Percentiles rank a stretch among this genome's conserved stretches.
Conservation (phyloP, 2,797 vertebrate genomes). For the Galaxias olidus region DNA sequence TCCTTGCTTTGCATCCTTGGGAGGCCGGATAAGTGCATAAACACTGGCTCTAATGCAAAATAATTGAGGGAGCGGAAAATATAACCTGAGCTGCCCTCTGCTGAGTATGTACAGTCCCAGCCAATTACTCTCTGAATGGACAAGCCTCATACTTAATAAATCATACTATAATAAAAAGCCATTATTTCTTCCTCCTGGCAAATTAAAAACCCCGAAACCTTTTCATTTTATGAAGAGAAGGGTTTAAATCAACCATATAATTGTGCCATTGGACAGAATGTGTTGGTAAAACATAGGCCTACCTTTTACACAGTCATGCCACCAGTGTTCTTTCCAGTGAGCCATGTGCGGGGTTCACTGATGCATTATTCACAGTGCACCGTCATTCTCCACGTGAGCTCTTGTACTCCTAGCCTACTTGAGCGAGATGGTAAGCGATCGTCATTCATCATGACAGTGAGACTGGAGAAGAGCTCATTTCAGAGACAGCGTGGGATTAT, state of each 20-base stretch:
- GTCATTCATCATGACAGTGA: neutral
- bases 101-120: neutral
- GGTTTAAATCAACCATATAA: neutral
- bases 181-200: neutral
- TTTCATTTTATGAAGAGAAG: neutral
- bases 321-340: constrained; percentile 13
- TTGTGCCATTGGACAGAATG: neutral
- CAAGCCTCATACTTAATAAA: neutral
- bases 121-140: neutral
- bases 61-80: constrained; percentile 30
- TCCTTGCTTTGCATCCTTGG: constrained; percentile 44
- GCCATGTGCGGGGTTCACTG: constrained; percentile 18
- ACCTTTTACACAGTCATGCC: neutral
- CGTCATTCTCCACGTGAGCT: neutral
- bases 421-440: neutral
- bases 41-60: constrained; percentile 45
- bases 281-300: neutral
- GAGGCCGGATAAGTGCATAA: constrained; percentile 54
- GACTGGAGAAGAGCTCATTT: neutral
- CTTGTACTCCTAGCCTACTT: neutral
- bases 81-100: constrained; percentile 17
- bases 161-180: neutral
- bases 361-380: constrained; percentile 1
- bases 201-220: neutral
- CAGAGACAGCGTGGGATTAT: neutral